Evolutionary conservation across 2,797 vertebrate genomes (phyloP).

Genomic region (Notamacropus eugenii): DNA sequence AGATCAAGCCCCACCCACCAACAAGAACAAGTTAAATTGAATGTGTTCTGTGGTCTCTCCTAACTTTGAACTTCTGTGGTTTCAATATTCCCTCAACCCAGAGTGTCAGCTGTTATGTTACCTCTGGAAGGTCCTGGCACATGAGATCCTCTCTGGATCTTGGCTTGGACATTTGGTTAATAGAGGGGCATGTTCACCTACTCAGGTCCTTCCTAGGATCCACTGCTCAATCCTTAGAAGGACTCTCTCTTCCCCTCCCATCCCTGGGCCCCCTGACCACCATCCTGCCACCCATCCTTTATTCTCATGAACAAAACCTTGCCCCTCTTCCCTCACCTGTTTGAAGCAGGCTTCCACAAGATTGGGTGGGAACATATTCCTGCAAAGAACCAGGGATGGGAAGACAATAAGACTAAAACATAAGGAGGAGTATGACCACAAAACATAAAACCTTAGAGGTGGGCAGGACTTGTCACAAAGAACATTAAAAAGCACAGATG

Average conservation of each 20-base stretch:
- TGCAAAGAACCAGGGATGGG: conserved; percentile 81
- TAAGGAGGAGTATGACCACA: not conserved
- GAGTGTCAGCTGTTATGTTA: not conserved
- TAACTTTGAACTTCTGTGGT: not conserved
- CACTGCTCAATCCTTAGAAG: not conserved
- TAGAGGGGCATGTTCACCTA: not conserved
- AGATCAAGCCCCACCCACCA: conserved; percentile 12
- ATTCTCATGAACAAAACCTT: not conserved
- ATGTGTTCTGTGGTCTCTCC: not conserved
- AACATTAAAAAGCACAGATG: not conserved
- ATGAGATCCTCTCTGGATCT: not conserved
- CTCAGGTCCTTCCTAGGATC: not conserved
- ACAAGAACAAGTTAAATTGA: not conserved
- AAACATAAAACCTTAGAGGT: not conserved
- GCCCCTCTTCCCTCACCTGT: conserved; percentile 89
- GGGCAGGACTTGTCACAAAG: not conserved
- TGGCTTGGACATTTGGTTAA: not conserved
- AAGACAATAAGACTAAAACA: conserved; percentile 28
- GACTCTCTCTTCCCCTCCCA: not conserved
- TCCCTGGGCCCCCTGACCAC: not conserved
- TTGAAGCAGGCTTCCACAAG: conserved; percentile 98
- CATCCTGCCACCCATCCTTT: not conserved
- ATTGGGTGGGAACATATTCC: conserved; percentile 99
- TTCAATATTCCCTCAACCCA: not conserved
- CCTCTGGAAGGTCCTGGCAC: not conserved